Evolutionary conservation across 2,888 invertebrate genomes (phyloP).

Genomic region (Eledona agricola): DNA sequence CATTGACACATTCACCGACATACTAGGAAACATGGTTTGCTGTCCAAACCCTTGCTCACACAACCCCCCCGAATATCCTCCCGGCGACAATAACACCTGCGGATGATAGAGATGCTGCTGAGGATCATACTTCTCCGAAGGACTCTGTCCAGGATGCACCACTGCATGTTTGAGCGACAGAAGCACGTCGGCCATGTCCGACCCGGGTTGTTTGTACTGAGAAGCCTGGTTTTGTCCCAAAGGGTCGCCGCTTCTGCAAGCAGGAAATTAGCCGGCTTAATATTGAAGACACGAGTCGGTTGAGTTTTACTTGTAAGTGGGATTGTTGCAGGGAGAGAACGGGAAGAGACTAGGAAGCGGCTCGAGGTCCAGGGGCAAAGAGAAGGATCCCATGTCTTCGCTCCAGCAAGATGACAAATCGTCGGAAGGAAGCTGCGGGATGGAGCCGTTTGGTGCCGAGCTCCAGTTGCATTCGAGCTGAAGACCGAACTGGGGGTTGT

Average conservation of each 20-base stretch:
- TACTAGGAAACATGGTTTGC: conserved; percentile 80
- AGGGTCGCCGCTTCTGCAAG: conserved; percentile 53
- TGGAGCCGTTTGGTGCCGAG: conserved; percentile 48
- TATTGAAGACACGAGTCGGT: no score
- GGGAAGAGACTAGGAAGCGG: conserved; percentile 87
- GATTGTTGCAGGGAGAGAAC: conserved; percentile 82
- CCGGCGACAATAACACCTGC: conserved; percentile 73
- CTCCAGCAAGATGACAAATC: conserved; percentile 60
- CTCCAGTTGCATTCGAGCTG: conserved; percentile 63
- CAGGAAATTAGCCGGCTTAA: no score
- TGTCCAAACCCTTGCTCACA: conserved; percentile 55
- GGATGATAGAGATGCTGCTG: conserved; percentile 59
- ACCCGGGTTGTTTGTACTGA: conserved; percentile 46
- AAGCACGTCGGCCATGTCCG: conserved; percentile 87
- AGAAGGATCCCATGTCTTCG: conserved; percentile 88
- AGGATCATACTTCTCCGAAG: conserved; percentile 47
- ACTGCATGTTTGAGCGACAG: conserved; percentile 88
- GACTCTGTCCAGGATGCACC: conserved; percentile 75
- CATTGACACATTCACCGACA: conserved; percentile 98
- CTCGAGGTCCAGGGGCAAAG: conserved; percentile 86
- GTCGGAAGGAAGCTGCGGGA: conserved; percentile 58
- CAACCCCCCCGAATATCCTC: conserved; percentile 57
- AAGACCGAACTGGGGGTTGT: conserved; percentile 74
- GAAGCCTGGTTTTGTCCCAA: conserved; percentile 46
- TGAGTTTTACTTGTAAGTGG: conserved; percentile 71